Evolutionary conservation across 1,140 invertebrate species (phyloP).

Genomic region (Magallana gigas): DNA sequence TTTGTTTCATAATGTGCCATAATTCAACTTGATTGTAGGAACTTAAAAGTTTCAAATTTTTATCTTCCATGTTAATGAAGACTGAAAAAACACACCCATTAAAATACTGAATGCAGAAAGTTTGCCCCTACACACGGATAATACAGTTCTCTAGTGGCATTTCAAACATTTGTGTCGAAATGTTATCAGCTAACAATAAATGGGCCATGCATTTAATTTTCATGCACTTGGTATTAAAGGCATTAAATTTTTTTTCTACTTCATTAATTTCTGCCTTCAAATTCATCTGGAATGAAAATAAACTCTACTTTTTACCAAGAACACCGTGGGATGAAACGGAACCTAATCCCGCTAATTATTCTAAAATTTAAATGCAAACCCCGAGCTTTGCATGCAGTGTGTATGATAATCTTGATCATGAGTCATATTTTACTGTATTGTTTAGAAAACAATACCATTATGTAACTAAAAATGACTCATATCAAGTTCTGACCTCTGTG

Average conservation of each 20-base stretch:
- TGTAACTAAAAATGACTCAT: conserved; percentile 24
- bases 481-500: conserved; percentile 11
- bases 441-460: conserved; percentile 22
- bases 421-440: conserved; percentile 31
- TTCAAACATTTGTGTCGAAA: conserved; percentile 36
- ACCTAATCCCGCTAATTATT: neutral
- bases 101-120: neutral
- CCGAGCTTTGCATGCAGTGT: neutral
- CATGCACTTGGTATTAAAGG: conserved; percentile 4
- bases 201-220: conserved; percentile 23
- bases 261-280: conserved; percentile 25
- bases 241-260: conserved; percentile 23
- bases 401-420: conserved; percentile 25
- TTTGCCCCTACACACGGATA: neutral
- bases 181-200: conserved; percentile 17
- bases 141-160: neutral
- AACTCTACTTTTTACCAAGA: neutral
- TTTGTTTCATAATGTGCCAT: conserved; percentile 4
- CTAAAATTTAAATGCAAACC: conserved; percentile 1
- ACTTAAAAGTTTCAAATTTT: neutral
- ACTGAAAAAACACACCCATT: neutral
- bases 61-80: conserved; percentile 1
- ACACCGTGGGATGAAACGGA: neutral
- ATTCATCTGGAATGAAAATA: conserved; percentile 12
- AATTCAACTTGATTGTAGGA: conserved; percentile 4